Percentiles rank a stretch among this genome's conserved stretches.
These are phyloP conservation scores for Ophion costatus DNA, from an alignment of 2,888 invertebrate genomes.

Conservation along the genomic window DNA sequence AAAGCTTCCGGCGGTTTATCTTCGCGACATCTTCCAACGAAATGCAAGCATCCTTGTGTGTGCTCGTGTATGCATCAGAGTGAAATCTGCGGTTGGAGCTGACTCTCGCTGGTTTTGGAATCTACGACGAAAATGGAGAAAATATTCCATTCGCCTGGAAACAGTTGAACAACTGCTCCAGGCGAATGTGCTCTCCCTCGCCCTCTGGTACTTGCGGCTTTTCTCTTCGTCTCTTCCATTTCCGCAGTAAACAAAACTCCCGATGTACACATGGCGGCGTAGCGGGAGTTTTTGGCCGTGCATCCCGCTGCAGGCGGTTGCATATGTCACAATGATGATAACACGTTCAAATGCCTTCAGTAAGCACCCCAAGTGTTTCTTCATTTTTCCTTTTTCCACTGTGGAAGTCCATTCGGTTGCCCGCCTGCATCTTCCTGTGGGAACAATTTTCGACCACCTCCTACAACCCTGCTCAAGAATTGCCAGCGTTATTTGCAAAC, in stretches of 20 bases:
- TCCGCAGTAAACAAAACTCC: constrained; percentile 44
- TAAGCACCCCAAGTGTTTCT: constrained; percentile 46
- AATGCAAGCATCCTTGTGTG: constrained; percentile 55
- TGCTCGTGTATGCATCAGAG: constrained; percentile 12
- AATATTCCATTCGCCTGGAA: constrained; percentile 75
- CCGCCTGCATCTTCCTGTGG: constrained; percentile 14
- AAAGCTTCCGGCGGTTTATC: constrained; percentile 50
- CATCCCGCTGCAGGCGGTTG: constrained; percentile 58
- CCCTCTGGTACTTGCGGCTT: constrained; percentile 9
- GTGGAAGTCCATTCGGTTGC: background rate
- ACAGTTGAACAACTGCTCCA: constrained; percentile 63
- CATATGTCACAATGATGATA: constrained; percentile 71
- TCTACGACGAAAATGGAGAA: constrained; percentile 68
- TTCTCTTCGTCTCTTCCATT: constrained; percentile 17
- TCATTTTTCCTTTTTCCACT: constrained; percentile 32
- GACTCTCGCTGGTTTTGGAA: constrained; percentile 60
- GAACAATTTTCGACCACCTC: constrained; percentile 18
- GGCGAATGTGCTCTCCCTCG: constrained; percentile 19
- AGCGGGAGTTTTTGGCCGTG: constrained; percentile 31
- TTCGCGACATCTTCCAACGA: constrained; percentile 44
- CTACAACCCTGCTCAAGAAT: no score
- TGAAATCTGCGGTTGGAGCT: constrained; percentile 46
- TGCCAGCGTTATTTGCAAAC: no score
- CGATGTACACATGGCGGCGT: constrained; percentile 35
- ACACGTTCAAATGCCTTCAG: constrained; percentile 70